phyloP scores from a whole-genome alignment of 1,140 invertebrate species.

The Anoplophora glabripennis region DNA sequence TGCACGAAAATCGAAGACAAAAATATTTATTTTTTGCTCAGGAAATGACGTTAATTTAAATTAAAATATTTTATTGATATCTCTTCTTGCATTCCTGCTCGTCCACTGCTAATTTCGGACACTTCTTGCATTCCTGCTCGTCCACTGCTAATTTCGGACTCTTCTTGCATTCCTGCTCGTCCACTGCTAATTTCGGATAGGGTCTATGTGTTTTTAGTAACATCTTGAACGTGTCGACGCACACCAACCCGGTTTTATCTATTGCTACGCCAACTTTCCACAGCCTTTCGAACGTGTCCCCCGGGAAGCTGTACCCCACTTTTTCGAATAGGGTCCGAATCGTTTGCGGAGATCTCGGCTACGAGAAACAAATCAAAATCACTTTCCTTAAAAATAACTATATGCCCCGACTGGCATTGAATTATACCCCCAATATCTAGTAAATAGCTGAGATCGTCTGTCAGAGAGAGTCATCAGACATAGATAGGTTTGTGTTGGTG shows the following conservation, averaged over 20 bases:
- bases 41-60: background rate
- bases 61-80: conserved; percentile 7
- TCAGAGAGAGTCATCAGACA: no score
- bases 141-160: no score
- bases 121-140: no score
- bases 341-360: conserved; percentile 38
- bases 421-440: no score
- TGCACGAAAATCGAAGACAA: no score
- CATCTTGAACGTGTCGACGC: conserved; percentile 43
- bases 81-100: conserved; percentile 21
- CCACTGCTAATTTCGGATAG: conserved; percentile 15
- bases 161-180: conserved; percentile 23
- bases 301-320: conserved; percentile 38
- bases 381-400: no score
- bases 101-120: conserved; percentile 17
- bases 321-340: conserved; percentile 41
- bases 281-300: conserved; percentile 38
- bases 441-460: no score
- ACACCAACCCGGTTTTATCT: conserved; percentile 41
- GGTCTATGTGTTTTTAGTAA: conserved; percentile 27
- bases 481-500: no score
- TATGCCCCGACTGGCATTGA: background rate
- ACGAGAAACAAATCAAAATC: conserved; percentile 21
- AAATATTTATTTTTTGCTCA: background rate
- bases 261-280: conserved; percentile 37